Conservation (phyloP, 1,140 invertebrate genomes). For the Limonius californicus region DNA sequence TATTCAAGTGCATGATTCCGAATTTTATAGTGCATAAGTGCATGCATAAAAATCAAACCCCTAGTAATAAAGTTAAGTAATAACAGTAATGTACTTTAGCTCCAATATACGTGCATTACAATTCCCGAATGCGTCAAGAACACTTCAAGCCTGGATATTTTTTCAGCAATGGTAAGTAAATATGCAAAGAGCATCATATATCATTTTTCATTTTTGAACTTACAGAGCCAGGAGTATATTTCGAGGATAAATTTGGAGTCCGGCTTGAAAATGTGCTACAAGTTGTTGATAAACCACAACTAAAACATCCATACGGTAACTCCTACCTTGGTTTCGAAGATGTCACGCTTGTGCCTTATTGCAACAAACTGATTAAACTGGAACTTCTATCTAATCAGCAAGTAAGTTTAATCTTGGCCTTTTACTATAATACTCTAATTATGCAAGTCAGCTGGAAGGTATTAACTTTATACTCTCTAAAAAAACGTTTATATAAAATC, state of each 20-base stretch:
- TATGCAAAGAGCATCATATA: neutral
- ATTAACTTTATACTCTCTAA: neutral
- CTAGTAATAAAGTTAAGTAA: too few species aligned
- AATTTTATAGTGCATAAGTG: too few species aligned
- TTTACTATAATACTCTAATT: neutral
- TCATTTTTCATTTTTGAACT: too few species aligned
- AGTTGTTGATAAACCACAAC: slow-evolving; percentile 61
- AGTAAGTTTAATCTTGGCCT: slow-evolving; percentile 49
- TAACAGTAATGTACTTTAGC: too few species aligned
- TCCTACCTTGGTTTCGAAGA: slow-evolving; percentile 71
- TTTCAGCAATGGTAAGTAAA: slow-evolving; percentile 69
- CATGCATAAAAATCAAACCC: too few species aligned
- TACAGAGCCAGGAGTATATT: slow-evolving; percentile 75
- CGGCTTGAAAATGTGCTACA: slow-evolving; percentile 90
- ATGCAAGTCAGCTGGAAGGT: neutral
- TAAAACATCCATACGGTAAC: slow-evolving; percentile 48
- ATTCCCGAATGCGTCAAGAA: slow-evolving; percentile 25
- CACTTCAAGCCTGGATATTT: slow-evolving; percentile 77
- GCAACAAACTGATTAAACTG: slow-evolving; percentile 83
- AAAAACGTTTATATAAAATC: too few species aligned
- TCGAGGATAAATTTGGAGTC: slow-evolving; percentile 83
- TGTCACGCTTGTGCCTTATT: slow-evolving; percentile 88
- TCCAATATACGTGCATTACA: slow-evolving; percentile 55
- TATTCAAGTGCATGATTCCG: too few species aligned
- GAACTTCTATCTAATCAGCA: slow-evolving; percentile 71